phyloP scores from a whole-genome alignment of 2,797 vertebrate species.

The Sebastes iracundus region DNA sequence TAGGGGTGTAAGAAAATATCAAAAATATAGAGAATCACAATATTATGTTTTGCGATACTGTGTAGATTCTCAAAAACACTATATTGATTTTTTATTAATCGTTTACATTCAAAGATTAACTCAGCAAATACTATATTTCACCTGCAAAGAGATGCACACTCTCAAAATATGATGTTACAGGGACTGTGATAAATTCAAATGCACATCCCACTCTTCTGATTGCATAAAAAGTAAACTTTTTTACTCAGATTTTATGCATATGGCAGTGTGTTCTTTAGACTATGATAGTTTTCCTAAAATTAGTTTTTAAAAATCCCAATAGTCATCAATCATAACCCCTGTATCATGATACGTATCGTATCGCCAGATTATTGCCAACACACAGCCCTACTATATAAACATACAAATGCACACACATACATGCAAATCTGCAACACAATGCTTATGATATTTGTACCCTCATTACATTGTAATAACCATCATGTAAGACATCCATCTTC shows the following conservation, averaged over 20 bases:
- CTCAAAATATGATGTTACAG: no score
- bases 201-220: background rate
- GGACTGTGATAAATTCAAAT: background rate
- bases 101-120: background rate
- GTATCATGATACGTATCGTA: no score
- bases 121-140: background rate
- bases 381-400: background rate
- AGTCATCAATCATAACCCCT: background rate
- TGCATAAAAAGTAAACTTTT: background rate
- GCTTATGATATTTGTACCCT: constrained; percentile 2
- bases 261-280: no score
- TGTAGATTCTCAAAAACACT: background rate
- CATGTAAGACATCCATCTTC: constrained; percentile 34
- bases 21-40: background rate
- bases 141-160: no score
- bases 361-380: background rate
- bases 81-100: background rate
- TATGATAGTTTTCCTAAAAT: background rate
- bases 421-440: background rate
- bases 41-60: no score
- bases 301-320: no score
- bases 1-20: background rate
- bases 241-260: background rate
- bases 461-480: constrained; percentile 50
- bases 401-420: constrained; percentile 4